A percentile compares a stretch with the other conserved stretches of the same genome.
phyloP scores from a whole-genome alignment of 2,888 invertebrate genomes.

The Tetragnatha montana region DNA sequence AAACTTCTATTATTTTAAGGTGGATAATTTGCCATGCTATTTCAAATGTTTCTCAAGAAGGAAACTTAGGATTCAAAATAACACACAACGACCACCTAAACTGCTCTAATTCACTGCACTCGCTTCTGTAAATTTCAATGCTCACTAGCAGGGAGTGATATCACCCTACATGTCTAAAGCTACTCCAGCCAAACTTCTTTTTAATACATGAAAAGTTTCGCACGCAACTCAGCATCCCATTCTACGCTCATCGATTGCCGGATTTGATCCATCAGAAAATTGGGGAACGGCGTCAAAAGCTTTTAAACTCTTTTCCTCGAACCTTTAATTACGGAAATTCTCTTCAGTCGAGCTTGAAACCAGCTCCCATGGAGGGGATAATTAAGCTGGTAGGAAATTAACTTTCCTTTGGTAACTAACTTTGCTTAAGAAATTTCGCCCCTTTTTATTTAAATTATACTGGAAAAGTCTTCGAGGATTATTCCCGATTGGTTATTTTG shows the following conservation, averaged over 20 bases:
- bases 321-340: constrained; percentile 66
- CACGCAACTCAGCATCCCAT: constrained; percentile 41
- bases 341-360: constrained; percentile 54
- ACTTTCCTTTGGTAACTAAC: constrained; percentile 56
- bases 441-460: constrained; percentile 43
- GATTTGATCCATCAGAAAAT: constrained; percentile 61
- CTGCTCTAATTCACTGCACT: too few relatives aligned
- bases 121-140: too few relatives aligned
- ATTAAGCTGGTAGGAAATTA: constrained; percentile 64
- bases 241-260: constrained; percentile 47
- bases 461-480: constrained; percentile 51
- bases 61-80: too few relatives aligned
- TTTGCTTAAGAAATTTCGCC: constrained; percentile 45
- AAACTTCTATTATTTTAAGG: too few relatives aligned
- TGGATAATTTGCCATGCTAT: too few relatives aligned
- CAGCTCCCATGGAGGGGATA: constrained; percentile 47
- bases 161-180: too few relatives aligned
- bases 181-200: background rate
- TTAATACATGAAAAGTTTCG: constrained; percentile 19
- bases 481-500: constrained; percentile 58
- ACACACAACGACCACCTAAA: too few relatives aligned
- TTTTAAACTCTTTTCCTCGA: constrained; percentile 62
- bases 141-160: too few relatives aligned
- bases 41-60: too few relatives aligned
- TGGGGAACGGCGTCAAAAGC: constrained; percentile 47